These are phyloP conservation scores for Bombus waltoni DNA, from an alignment of 1,140 invertebrate genomes.

Conservation along the genomic window DNA sequence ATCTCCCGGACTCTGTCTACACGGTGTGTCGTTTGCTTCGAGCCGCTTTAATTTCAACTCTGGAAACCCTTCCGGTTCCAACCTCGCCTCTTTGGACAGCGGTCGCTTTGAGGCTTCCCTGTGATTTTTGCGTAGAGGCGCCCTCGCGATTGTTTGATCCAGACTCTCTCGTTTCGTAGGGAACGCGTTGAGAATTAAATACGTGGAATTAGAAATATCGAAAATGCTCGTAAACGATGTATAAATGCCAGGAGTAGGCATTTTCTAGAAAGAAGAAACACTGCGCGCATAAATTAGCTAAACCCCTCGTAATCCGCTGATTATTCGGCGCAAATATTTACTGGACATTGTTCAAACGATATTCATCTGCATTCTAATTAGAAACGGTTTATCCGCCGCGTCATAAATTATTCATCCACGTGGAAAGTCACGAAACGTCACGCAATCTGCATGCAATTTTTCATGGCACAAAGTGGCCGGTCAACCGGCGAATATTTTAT, in stretches of 20 bases:
- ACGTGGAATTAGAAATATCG: no score
- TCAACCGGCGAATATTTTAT: background rate
- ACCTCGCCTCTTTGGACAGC: background rate
- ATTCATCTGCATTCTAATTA: constrained; percentile 32
- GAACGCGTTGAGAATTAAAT: no score
- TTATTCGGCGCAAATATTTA: constrained; percentile 11
- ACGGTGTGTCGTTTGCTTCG: constrained; percentile 54
- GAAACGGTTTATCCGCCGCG: constrained; percentile 10
- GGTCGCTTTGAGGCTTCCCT: background rate
- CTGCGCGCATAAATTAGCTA: background rate
- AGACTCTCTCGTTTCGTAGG: no score
- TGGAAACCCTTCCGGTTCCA: background rate
- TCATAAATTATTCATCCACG: constrained; percentile 26
- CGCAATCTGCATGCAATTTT: constrained; percentile 33
- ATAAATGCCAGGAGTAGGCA: no score
- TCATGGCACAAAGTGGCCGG: constrained; percentile 13
- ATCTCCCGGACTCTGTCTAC: constrained; percentile 41
- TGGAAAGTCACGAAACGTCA: constrained; percentile 13
- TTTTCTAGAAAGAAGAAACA: no score
- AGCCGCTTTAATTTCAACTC: constrained; percentile 33
- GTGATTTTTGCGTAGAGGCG: background rate
- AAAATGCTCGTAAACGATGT: background rate
- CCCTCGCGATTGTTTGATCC: background rate
- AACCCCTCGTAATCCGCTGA: background rate
- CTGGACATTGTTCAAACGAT: background rate